phyloP scores from a whole-genome alignment of 2,113 vertebrate species.

The Falco punctatus region DNA sequence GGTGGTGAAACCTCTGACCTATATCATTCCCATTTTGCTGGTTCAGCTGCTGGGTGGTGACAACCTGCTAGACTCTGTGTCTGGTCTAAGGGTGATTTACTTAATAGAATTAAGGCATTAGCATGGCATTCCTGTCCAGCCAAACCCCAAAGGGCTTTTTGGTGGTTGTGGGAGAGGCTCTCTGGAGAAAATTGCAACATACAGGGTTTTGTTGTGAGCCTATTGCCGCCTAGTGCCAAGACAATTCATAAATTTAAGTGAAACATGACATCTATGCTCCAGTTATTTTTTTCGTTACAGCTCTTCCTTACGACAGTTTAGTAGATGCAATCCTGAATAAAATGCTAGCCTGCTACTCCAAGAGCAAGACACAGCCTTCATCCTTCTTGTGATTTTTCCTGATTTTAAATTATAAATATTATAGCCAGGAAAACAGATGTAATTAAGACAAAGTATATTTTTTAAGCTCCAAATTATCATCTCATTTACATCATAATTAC shows the following conservation, averaged over 20 bases:
- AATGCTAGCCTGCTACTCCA: background rate
- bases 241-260: slow-evolving; percentile 54
- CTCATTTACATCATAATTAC: background rate
- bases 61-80: slow-evolving; percentile 58
- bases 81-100: slow-evolving; percentile 63
- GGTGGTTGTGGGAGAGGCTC: background rate
- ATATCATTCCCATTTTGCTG: slow-evolving; percentile 61
- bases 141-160: slow-evolving; percentile 51
- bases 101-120: slow-evolving; percentile 68
- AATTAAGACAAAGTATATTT: background rate
- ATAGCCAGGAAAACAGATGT: background rate
- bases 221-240: slow-evolving; percentile 10
- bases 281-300: background rate
- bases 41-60: slow-evolving; percentile 61
- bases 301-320: background rate
- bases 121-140: slow-evolving; percentile 34
- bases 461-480: background rate
- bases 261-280: background rate
- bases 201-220: slow-evolving; percentile 38
- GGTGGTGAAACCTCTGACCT: slow-evolving; percentile 55
- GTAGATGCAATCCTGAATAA: background rate
- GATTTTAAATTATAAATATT: background rate
- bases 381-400: background rate
- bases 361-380: background rate
- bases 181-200: slow-evolving; percentile 62